Conservation (phyloP, 64 coral and sea anemone species). For the Orbicella faveolata region DNA sequence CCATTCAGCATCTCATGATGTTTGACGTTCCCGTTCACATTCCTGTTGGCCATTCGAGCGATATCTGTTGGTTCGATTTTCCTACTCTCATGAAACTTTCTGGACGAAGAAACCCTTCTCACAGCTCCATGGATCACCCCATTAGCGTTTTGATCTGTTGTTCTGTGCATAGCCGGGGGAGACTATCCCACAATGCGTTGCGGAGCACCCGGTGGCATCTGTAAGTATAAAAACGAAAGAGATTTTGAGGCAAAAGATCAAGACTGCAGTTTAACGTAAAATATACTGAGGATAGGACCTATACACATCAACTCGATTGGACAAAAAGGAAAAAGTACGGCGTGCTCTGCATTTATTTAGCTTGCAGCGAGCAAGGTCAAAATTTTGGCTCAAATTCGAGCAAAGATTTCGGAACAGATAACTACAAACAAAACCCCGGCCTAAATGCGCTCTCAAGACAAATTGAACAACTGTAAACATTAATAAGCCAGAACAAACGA, state of each 20-base stretch:
- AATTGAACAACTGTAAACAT: too few species aligned
- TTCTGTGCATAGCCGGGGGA: conserved; percentile 14
- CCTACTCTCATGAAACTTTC: conserved; percentile 28
- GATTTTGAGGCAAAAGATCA: background rate
- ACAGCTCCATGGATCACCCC: background rate
- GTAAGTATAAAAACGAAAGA: background rate
- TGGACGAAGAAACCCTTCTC: background rate
- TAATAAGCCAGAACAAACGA: too few species aligned
- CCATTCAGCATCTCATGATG: conserved; percentile 11
- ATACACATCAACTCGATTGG: background rate
- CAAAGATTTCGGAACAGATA: too few species aligned
- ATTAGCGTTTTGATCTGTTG: conserved; percentile 20
- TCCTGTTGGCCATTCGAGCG: conserved; percentile 7
- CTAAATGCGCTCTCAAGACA: too few species aligned
- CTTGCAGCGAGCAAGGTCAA: too few species aligned
- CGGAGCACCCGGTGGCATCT: conserved; percentile 6
- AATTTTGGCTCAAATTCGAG: too few species aligned
- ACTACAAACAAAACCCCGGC: too few species aligned
- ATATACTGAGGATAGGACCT: background rate
- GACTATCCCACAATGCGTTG: conserved; percentile 43
- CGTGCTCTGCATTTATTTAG: too few species aligned
- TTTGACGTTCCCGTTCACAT: conserved; percentile 34
- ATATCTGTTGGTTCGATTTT: conserved; percentile 34
- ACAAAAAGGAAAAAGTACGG: too few species aligned
- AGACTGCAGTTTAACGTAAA: background rate